phyloP scores from a whole-genome alignment of 2,888 invertebrate genomes.

The Elysia crispata region DNA sequence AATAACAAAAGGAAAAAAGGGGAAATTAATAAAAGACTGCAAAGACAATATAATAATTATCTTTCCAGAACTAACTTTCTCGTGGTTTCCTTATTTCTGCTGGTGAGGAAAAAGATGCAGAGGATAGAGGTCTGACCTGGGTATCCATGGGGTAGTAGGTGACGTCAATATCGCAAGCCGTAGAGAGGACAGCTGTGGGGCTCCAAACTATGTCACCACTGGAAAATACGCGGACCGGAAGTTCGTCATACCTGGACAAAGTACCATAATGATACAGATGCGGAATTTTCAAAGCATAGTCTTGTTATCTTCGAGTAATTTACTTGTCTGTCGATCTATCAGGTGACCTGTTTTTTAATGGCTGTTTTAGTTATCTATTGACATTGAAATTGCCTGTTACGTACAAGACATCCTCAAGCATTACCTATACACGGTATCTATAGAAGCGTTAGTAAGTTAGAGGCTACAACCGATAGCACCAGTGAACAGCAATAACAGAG shows the following conservation, averaged over 20 bases:
- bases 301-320: too few relatives aligned
- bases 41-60: too few relatives aligned
- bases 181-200: conserved; percentile 37
- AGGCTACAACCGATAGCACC: neutral
- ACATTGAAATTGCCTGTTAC: neutral
- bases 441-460: neutral
- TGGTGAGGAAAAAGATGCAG: too few relatives aligned
- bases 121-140: conserved; percentile 27
- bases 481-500: neutral
- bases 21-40: too few relatives aligned
- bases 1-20: too few relatives aligned
- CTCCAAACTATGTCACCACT: conserved; percentile 39
- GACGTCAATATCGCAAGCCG: conserved; percentile 51
- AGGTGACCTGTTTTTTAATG: too few relatives aligned
- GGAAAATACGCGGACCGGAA: conserved; percentile 16
- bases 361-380: neutral
- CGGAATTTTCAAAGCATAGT: too few relatives aligned
- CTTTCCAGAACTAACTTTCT: too few relatives aligned
- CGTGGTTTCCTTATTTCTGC: too few relatives aligned
- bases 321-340: too few relatives aligned
- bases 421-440: too few relatives aligned
- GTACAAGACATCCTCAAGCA: neutral
- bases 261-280: too few relatives aligned
- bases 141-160: conserved; percentile 50
- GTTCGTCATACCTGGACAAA: neutral